Conservation (phyloP, 92 coral and sea anemone species). For the Palythoa caribaeorum region DNA sequence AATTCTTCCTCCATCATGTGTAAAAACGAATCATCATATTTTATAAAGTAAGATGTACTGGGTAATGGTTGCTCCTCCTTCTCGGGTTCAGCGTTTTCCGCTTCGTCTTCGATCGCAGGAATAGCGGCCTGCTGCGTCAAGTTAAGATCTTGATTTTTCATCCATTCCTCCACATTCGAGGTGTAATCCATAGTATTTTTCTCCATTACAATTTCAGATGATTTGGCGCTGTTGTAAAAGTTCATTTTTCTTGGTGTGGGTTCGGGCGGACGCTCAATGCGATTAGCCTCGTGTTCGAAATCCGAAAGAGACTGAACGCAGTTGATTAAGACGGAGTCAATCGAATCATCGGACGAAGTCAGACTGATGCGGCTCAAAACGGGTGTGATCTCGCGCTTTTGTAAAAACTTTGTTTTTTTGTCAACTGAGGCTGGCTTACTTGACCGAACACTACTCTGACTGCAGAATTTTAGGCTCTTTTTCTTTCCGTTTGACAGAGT, state of each 20-base stretch:
- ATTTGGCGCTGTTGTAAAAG: background rate
- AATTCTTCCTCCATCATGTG: background rate
- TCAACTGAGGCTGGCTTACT: slow-evolving; percentile 4
- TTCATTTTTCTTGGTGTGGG: slow-evolving; percentile 14
- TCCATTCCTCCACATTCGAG: background rate
- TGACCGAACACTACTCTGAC: slow-evolving; percentile 22
- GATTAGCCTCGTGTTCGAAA: background rate
- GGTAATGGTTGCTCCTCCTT: background rate
- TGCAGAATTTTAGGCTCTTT: background rate
- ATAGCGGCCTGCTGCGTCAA: background rate
- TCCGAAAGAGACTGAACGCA: background rate
- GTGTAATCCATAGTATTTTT: too few relatives aligned
- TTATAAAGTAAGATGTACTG: background rate
- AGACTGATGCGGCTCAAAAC: background rate
- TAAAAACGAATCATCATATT: slow-evolving; percentile 1
- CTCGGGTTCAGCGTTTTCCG: background rate
- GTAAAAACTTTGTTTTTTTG: background rate
- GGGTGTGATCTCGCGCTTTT: background rate
- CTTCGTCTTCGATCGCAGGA: background rate
- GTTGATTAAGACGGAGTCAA: slow-evolving; percentile 10
- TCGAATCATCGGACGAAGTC: background rate
- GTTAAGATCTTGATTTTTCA: background rate
- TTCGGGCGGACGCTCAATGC: background rate
- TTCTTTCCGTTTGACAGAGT: background rate
- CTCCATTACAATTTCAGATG: background rate